These are phyloP conservation scores for Calypte anna DNA, from an alignment of 2,113 vertebrate genomes.

Conservation along the genomic window DNA sequence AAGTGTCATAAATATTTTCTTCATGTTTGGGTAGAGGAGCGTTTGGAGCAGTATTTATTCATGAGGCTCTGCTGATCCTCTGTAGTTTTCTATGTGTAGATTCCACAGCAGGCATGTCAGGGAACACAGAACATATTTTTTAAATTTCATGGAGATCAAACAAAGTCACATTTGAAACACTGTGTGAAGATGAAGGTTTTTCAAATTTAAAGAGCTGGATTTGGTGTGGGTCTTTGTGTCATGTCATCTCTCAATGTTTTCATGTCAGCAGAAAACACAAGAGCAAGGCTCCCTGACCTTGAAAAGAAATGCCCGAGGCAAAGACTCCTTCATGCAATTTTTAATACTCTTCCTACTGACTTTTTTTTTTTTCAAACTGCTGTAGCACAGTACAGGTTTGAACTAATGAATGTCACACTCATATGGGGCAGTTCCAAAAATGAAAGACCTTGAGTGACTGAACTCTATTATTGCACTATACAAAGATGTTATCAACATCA, in stretches of 20 bases:
- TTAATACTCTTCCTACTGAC: conserved; percentile 29
- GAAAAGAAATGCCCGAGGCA: conserved; percentile 55
- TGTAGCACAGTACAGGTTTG: background rate
- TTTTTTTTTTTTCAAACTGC: background rate
- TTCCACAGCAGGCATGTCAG: background rate
- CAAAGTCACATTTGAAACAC: background rate
- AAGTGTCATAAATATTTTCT: background rate
- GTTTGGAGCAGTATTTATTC: background rate
- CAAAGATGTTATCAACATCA: conserved; percentile 15
- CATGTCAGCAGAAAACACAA: conserved; percentile 47
- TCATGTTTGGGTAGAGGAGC: background rate
- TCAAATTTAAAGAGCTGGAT: background rate
- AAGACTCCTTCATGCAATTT: conserved; percentile 53
- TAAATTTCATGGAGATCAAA: background rate
- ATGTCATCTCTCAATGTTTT: background rate
- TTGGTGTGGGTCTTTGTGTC: background rate
- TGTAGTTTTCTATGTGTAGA: background rate
- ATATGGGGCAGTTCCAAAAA: conserved; percentile 68
- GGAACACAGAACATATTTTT: background rate
- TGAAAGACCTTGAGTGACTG: conserved; percentile 62
- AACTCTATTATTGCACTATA: background rate
- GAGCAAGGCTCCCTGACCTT: conserved; percentile 50
- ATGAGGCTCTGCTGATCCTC: background rate
- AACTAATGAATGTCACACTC: conserved; percentile 55
- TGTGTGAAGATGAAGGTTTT: conserved; percentile 13